A percentile compares a stretch with the other conserved stretches of the same genome.
Conservation (phyloP, 2,113 vertebrate genomes). For the Emydocephalus ijimae region DNA sequence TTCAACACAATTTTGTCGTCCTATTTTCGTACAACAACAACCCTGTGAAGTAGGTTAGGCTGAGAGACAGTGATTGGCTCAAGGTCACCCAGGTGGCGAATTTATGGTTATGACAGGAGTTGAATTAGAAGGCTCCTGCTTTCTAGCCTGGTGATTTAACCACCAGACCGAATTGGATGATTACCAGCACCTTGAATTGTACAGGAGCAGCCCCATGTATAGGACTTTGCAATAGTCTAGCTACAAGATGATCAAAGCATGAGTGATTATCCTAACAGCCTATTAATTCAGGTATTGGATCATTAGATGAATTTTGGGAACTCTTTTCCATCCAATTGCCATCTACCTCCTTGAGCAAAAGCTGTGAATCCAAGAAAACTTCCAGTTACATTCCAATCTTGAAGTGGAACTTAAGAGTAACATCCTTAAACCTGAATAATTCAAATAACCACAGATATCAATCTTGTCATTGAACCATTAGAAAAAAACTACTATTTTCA, state of each 20-base stretch:
- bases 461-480: not conserved
- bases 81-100: not conserved
- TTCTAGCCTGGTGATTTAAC: not conserved
- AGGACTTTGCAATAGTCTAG: not conserved
- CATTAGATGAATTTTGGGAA: not conserved
- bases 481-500: not conserved
- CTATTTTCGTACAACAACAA: not conserved
- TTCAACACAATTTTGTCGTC: not conserved
- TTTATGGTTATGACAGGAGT: not conserved
- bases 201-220: not conserved
- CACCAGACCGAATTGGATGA: not conserved
- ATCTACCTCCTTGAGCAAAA: not conserved
- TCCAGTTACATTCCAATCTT: not conserved
- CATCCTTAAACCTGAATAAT: not conserved
- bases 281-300: not conserved
- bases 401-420: not conserved
- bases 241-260: not conserved
- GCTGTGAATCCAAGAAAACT: not conserved
- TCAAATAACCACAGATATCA: not conserved
- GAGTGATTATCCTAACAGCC: not conserved
- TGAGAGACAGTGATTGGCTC: not conserved
- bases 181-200: not conserved
- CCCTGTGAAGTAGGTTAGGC: not conserved
- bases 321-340: not conserved
- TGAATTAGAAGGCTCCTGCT: not conserved